phyloP scores from a whole-genome alignment of 2,113 vertebrate species.

The Talpa occidentalis region DNA sequence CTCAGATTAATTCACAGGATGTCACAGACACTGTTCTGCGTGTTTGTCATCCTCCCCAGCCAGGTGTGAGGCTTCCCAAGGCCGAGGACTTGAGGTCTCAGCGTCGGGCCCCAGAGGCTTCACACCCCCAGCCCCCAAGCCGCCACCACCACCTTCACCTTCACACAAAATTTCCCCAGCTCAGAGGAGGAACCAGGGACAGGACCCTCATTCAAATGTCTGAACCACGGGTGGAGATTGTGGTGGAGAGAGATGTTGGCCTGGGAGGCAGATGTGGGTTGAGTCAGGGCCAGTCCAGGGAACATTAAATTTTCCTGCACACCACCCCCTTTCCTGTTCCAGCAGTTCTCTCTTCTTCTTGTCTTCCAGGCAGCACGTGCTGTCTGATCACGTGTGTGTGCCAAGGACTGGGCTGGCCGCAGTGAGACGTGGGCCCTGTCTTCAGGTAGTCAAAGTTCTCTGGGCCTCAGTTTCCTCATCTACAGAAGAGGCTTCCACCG shows the following conservation, averaged over 20 bases:
- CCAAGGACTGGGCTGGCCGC: accelerated
- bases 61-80: conserved; percentile 34
- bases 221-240: no score
- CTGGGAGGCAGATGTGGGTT: no score
- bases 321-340: not conserved
- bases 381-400: accelerated
- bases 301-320: not conserved
- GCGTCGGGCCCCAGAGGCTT: accelerated
- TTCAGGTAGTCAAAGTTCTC: not conserved
- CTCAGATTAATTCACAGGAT: conserved; percentile 89
- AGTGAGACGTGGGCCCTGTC: accelerated
- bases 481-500: accelerated
- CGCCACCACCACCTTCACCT: accelerated
- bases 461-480: not conserved
- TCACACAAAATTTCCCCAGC: not conserved
- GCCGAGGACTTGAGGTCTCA: accelerated
- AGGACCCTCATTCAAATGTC: not conserved
- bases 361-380: not conserved
- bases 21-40: conserved; percentile 91
- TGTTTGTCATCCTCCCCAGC: conserved; percentile 86
- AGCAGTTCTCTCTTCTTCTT: no score
- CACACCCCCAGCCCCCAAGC: no score
- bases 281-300: not conserved
- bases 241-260: not conserved
- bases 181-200: not conserved